Evolutionary conservation across 2,888 invertebrate species (phyloP).

Genomic region (Epistrophella euchroma): DNA sequence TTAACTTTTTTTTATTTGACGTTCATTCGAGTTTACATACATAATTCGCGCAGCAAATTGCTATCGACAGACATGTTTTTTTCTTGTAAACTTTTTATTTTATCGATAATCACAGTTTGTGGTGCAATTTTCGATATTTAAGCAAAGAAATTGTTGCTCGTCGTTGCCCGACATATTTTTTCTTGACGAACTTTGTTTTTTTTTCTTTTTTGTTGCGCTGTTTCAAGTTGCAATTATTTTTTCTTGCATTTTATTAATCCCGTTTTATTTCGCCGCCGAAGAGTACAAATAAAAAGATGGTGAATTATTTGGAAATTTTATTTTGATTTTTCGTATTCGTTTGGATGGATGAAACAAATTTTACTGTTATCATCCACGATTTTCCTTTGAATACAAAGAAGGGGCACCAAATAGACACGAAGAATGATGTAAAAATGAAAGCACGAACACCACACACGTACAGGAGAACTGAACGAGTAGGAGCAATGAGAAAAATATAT

Average conservation of each 20-base stretch:
- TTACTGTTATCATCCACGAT: conserved; percentile 74
- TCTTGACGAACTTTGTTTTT: conserved; percentile 45
- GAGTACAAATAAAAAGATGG: conserved; percentile 6
- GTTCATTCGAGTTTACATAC: conserved; percentile 49
- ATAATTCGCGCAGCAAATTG: conserved; percentile 50
- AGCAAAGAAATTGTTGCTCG: conserved; percentile 74
- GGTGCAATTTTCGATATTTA: conserved; percentile 55
- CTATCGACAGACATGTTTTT: conserved; percentile 42
- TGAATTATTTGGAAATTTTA: conserved; percentile 69
- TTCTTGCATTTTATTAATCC: conserved; percentile 28
- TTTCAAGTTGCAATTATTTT: conserved; percentile 10
- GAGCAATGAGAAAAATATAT: conserved; percentile 21
- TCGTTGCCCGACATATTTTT: conserved; percentile 72
- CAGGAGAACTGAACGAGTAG: conserved; percentile 26
- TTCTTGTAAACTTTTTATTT: conserved; percentile 17
- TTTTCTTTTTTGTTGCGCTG: conserved; percentile 36
- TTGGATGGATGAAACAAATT: conserved; percentile 69
- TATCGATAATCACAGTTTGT: conserved; percentile 47
- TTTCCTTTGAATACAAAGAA: conserved; percentile 54
- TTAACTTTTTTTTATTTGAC: conserved; percentile 35
- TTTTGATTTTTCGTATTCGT: conserved; percentile 68
- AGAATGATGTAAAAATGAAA: conserved; percentile 62
- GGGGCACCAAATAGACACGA: conserved; percentile 49
- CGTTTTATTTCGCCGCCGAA: conserved; percentile 29
- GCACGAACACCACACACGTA: conserved; percentile 54